These are phyloP conservation scores for Sciurus niger DNA, from an alignment of 2,113 vertebrate species.

Conservation along the genomic window DNA sequence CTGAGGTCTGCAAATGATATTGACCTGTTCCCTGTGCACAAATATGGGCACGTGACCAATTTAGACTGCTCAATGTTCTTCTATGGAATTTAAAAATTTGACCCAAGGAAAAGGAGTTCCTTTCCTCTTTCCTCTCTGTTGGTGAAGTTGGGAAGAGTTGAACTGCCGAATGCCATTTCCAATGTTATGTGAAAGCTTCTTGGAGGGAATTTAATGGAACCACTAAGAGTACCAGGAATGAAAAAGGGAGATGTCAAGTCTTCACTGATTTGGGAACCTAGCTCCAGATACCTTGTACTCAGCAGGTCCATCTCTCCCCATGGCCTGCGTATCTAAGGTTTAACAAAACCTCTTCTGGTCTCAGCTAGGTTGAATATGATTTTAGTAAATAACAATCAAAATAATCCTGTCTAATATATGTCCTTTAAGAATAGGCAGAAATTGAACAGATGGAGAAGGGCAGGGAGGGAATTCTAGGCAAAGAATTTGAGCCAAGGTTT, in stretches of 20 bases:
- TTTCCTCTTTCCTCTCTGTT: background rate
- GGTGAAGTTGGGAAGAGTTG: background rate
- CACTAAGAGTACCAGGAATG: background rate
- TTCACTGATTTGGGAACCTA: background rate
- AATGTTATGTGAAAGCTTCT: background rate
- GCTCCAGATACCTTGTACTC: background rate
- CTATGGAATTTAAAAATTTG: constrained; percentile 18
- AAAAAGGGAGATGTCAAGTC: background rate
- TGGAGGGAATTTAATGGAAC: constrained; percentile 24
- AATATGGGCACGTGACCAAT: background rate
- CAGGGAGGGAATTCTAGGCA: constrained; percentile 58
- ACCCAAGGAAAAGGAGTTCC: background rate
- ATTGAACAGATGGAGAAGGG: constrained; percentile 75
- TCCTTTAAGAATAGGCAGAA: constrained; percentile 66
- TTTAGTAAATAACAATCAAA: background rate
- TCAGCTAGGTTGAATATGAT: background rate
- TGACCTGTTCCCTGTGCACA: background rate
- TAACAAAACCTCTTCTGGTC: background rate
- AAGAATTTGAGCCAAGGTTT: constrained; percentile 62
- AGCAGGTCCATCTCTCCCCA: background rate
- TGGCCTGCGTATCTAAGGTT: background rate
- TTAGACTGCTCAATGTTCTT: background rate
- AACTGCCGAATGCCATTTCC: background rate
- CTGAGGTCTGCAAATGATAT: background rate
- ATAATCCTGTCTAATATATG: background rate